Evolutionary conservation across 1,140 invertebrate genomes (phyloP).

Genomic region (Cecropterus lyciades): DNA sequence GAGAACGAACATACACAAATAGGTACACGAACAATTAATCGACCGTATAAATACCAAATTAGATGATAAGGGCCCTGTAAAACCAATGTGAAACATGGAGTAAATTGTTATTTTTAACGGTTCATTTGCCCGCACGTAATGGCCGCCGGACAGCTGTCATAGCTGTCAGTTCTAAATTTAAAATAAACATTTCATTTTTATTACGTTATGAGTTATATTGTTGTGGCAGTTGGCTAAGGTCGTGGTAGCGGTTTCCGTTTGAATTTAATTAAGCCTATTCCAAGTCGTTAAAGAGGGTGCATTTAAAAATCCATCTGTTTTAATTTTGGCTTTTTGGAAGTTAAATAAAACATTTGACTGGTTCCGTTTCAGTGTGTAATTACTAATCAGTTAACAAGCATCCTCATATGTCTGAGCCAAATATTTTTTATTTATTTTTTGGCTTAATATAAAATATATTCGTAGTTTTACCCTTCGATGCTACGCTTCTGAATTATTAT

Average conservation of each 20-base stretch:
- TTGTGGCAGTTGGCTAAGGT: conserved; percentile 56
- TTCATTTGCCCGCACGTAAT: conserved; percentile 73
- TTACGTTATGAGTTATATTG: conserved; percentile 58
- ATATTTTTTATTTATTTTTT: too few species aligned
- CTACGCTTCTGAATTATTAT: too few species aligned
- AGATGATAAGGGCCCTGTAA: conserved; percentile 38
- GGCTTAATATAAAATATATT: too few species aligned
- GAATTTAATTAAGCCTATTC: conserved; percentile 56
- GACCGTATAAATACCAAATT: conserved; percentile 53
- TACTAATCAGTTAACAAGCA: too few species aligned
- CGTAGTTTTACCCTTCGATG: too few species aligned
- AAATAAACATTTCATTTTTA: conserved; percentile 77
- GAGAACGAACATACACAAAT: conserved; percentile 23
- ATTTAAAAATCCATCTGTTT: conserved; percentile 33
- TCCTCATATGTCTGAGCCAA: too few species aligned
- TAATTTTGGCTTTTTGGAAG: conserved; percentile 9
- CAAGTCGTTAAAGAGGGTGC: conserved; percentile 46
- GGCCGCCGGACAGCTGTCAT: conserved; percentile 74
- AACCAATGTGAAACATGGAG: conserved; percentile 60
- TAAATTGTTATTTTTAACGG: conserved; percentile 77
- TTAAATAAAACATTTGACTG: too few species aligned
- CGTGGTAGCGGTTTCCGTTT: conserved; percentile 40
- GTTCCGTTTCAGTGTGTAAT: too few species aligned
- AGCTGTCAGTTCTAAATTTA: conserved; percentile 76
- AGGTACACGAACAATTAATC: conserved; percentile 61